A percentile compares a stretch with the other conserved stretches of the same genome.
Evolutionary conservation across 2,797 vertebrate genomes (phyloP).

Genomic region (Heliangelus exortis): DNA sequence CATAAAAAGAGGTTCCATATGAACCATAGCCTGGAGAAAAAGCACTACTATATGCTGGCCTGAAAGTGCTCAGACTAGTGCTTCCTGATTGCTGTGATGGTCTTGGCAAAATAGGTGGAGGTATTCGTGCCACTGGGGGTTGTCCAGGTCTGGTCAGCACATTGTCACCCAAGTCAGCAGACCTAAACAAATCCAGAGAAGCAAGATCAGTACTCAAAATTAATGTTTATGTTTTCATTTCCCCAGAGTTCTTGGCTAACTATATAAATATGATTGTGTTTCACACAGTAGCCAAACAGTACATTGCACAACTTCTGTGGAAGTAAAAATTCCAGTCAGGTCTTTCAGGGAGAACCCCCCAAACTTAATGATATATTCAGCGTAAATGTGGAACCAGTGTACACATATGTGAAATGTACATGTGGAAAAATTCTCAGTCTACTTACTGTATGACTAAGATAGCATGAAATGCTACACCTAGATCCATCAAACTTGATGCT

Average conservation of each 20-base stretch:
- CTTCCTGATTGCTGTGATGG: conserved; percentile 80
- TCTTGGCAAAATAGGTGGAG: conserved; percentile 89
- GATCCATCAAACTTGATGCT: background rate
- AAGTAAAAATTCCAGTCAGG: background rate
- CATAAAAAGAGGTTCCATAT: conserved; percentile 90
- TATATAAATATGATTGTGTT: background rate
- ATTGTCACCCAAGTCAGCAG: conserved; percentile 83
- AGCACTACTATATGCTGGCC: conserved; percentile 85
- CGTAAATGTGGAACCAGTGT: background rate
- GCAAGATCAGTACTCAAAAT: background rate
- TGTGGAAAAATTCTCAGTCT: background rate
- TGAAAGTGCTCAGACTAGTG: conserved; percentile 78
- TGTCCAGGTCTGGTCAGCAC: conserved; percentile 80
- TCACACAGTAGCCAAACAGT: background rate
- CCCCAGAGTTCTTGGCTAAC: background rate
- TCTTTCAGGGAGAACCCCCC: background rate
- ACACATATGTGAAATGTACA: background rate
- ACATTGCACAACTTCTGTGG: rapidly evolving
- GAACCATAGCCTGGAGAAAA: conserved; percentile 87
- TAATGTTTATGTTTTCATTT: background rate
- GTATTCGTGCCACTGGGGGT: conserved; percentile 82
- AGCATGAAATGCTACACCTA: background rate
- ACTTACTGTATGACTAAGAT: background rate
- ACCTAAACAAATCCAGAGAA: conserved; percentile 77
- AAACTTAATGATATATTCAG: background rate